Evolutionary conservation across 2,113 vertebrate species (phyloP).

Genomic region (Caloenas nicobarica): DNA sequence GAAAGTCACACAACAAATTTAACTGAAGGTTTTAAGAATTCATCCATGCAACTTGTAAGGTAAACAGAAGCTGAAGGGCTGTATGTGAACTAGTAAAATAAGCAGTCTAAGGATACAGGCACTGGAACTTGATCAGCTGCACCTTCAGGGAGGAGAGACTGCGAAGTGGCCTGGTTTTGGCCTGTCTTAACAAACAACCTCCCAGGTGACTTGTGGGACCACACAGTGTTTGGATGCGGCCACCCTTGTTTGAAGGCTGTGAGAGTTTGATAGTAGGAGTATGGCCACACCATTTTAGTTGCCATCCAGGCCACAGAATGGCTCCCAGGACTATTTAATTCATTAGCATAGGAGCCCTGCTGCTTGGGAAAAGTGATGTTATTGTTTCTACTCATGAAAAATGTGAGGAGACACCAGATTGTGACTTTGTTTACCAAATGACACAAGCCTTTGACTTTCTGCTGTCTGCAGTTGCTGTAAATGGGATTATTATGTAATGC

Average conservation of each 20-base stretch:
- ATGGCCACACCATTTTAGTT: neutral
- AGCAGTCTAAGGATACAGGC: neutral
- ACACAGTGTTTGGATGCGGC: neutral
- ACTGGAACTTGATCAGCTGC: neutral
- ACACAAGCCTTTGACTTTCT: neutral
- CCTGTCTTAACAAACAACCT: neutral
- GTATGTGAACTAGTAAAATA: neutral
- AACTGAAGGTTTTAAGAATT: conserved; percentile 23
- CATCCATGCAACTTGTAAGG: neutral
- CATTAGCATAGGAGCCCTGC: neutral
- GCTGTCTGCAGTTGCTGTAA: neutral
- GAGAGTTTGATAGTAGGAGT: neutral
- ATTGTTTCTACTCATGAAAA: neutral
- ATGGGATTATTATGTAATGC: neutral
- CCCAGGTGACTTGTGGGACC: neutral
- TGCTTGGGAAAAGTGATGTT: neutral
- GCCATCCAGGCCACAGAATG: neutral
- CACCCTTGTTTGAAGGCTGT: neutral
- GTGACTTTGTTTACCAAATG: neutral
- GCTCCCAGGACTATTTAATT: neutral
- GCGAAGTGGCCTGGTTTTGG: neutral
- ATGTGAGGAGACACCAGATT: neutral
- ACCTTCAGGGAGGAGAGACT: neutral
- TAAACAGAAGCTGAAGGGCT: neutral
- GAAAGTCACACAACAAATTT: conserved; percentile 15